Evolutionary conservation across 2,113 vertebrate species (phyloP), one percentile per base, ranked within the genome.

Genomic region (Limanda limanda): DNA sequence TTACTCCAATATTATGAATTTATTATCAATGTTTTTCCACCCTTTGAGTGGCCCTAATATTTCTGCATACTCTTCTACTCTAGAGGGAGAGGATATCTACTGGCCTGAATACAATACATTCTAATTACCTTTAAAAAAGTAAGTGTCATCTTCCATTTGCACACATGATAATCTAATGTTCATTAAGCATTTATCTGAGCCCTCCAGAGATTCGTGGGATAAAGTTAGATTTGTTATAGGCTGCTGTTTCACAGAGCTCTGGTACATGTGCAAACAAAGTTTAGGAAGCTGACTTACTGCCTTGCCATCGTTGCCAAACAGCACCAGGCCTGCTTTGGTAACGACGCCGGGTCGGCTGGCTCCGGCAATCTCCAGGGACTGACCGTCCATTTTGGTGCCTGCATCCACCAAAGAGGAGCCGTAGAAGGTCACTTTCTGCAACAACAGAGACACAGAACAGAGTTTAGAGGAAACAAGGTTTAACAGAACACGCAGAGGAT

Each of bases 391-490:
- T 27, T 72, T n/a, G 0, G 89, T 68, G 17, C 86, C 73, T 0
- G 90, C 84, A 2, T 89, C 84, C 66, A 92, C 79, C 78, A 97
- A 84, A 0, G 92, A 87, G 0, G 96, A 96, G 80, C 96, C 94
- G 62, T 95, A 96, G 84, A 97, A 94, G 0, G 96, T 96, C 86
- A 96, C 89, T 77, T 93, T 95, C 96, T 97, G 61, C 9, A 79
- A 61, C 6, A 72, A 68, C 18, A 76, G 20, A 82, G 42, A 58
- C 17, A 77, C 2, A 78, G 20, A 52, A 37, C 0, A 51, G 20
- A 10, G 4, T 27, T 8, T 47, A 17, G 7, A 31, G 18, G 63
- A 35, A 21, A 67, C 12, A 37, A 11, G 4, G 24, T 12, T 24
- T 14, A 24, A 57, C 23, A 13, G 45, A 15, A 18, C 3, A 18